Evolutionary conservation across 2,113 vertebrate genomes (phyloP).

Genomic region (Eudyptes chrysolophus): DNA sequence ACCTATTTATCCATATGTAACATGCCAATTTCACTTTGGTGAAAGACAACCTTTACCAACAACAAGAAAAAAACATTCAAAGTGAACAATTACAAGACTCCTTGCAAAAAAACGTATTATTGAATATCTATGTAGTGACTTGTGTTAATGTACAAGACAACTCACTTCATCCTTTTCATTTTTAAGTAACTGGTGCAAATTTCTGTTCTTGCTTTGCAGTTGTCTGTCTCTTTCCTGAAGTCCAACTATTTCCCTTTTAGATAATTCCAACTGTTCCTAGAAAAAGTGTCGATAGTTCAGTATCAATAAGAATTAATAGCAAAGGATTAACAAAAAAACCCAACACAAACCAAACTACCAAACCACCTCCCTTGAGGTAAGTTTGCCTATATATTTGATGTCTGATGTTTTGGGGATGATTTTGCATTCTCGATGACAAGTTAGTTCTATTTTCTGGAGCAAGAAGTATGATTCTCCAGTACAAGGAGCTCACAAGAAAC

Average conservation of each 20-base stretch:
- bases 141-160: background rate
- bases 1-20: background rate
- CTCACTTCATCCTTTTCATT: constrained; percentile 96
- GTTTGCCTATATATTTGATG: background rate
- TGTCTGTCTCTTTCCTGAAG: constrained; percentile 93
- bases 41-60: background rate
- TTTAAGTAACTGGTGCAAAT: constrained; percentile 91
- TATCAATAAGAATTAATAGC: background rate
- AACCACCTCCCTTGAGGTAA: background rate
- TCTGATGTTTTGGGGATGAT: background rate
- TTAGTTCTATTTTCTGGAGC: background rate
- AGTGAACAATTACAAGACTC: background rate
- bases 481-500: background rate
- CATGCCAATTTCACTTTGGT: background rate
- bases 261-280: constrained; percentile 92
- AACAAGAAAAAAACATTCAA: background rate
- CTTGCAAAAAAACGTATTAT: background rate
- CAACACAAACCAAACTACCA: background rate
- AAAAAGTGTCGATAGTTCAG: constrained; percentile 16
- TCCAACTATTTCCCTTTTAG: constrained; percentile 87
- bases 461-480: background rate
- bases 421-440: background rate
- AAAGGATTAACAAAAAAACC: background rate
- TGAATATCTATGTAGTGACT: background rate
- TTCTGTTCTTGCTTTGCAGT: constrained; percentile 91